phyloP scores from a whole-genome alignment of 2,888 invertebrate genomes.

The Stenodema calcarata region DNA sequence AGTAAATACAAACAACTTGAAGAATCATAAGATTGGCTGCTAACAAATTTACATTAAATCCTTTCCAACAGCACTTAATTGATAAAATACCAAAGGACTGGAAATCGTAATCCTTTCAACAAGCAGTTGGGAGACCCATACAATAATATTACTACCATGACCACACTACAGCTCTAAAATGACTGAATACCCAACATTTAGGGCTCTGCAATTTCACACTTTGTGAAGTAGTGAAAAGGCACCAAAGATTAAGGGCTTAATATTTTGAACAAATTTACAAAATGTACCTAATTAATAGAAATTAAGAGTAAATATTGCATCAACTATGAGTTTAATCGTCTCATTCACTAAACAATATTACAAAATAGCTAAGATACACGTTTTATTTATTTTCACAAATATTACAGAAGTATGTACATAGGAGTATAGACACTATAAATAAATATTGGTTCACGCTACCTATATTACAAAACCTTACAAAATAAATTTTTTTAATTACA shows the following conservation, averaged over 20 bases:
- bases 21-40: background rate
- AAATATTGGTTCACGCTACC: slow-evolving; percentile 15
- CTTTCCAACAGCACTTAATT: background rate
- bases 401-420: slow-evolving; percentile 11
- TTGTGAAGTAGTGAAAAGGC: background rate
- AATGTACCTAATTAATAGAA: background rate
- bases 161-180: background rate
- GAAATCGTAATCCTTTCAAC: background rate
- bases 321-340: background rate
- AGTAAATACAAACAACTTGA: background rate
- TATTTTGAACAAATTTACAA: background rate
- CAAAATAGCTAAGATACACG: slow-evolving; percentile 3
- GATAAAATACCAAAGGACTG: background rate
- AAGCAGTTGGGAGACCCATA: background rate
- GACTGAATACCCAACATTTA: background rate
- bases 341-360: background rate
- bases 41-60: background rate
- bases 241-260: background rate
- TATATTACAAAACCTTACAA: slow-evolving; percentile 32
- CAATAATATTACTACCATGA: background rate
- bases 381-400: background rate
- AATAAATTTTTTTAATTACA: background rate
- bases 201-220: background rate
- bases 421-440: slow-evolving; percentile 5
- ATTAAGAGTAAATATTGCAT: background rate